phyloP scores from a whole-genome alignment of 2,888 invertebrate genomes.

The Harpalus rubripes region DNA sequence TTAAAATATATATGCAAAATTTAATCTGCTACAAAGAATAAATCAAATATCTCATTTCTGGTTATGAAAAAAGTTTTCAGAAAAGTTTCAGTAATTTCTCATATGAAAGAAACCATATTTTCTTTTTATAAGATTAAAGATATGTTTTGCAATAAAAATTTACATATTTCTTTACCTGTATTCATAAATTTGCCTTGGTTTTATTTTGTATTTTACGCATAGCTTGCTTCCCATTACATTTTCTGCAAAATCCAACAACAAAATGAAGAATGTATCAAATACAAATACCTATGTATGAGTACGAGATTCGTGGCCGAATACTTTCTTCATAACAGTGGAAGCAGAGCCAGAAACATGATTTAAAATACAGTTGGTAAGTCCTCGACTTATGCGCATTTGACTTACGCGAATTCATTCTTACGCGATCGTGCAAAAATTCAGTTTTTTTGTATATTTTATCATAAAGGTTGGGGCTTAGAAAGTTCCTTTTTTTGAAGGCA shows the following conservation, averaged over 20 bases:
- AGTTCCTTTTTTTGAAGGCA: too few relatives aligned
- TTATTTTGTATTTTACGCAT: not conserved
- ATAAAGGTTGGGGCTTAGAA: too few relatives aligned
- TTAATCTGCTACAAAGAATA: not conserved
- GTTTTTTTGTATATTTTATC: too few relatives aligned
- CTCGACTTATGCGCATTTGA: too few relatives aligned
- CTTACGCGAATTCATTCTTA: too few relatives aligned
- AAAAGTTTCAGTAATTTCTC: constrained; percentile 14
- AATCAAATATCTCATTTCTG: constrained; percentile 21
- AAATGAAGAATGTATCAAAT: too few relatives aligned
- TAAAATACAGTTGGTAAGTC: too few relatives aligned
- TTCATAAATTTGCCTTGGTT: not conserved
- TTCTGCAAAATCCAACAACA: not conserved
- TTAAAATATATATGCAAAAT: not conserved
- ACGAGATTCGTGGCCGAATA: too few relatives aligned
- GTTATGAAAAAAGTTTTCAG: constrained; percentile 17
- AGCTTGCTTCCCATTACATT: not conserved
- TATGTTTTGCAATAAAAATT: constrained; percentile 8
- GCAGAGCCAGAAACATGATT: too few relatives aligned
- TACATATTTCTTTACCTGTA: not conserved
- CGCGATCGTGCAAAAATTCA: too few relatives aligned
- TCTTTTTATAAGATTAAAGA: constrained; percentile 14
- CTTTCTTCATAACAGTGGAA: too few relatives aligned
- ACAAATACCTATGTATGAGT: too few relatives aligned
- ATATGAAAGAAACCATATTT: constrained; percentile 8